Percentiles rank a stretch among this genome's conserved stretches.
Evolutionary conservation across 2,888 invertebrate genomes (phyloP).

Genomic region (Smittia sp.): DNA sequence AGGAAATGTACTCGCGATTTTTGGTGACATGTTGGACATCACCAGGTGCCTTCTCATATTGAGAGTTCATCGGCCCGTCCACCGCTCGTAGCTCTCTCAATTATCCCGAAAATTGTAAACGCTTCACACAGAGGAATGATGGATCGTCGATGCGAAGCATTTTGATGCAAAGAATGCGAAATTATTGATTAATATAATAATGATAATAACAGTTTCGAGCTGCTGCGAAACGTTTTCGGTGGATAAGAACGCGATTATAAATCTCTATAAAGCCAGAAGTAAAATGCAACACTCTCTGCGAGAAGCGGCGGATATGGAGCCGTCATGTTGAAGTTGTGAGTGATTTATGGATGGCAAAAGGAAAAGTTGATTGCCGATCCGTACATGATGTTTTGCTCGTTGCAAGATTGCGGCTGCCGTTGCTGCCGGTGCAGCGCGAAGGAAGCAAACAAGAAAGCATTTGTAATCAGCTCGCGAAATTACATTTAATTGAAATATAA

Average conservation of each 20-base stretch:
- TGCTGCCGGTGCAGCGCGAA: neutral
- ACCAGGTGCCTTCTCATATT: neutral
- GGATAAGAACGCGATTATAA: constrained; percentile 26
- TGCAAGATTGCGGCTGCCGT: neutral
- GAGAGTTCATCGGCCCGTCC: neutral
- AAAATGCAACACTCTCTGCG: constrained; percentile 21
- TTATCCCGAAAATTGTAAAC: too few relatives aligned
- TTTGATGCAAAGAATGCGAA: neutral
- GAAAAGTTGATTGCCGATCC: neutral
- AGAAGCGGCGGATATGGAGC: constrained; percentile 29
- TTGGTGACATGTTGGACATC: neutral
- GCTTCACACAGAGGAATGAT: neutral
- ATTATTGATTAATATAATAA: constrained; percentile 40
- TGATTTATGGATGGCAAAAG: constrained; percentile 36
- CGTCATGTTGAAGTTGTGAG: constrained; percentile 24
- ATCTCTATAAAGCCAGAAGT: constrained; percentile 39
- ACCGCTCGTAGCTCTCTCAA: neutral
- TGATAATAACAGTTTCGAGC: constrained; percentile 35
- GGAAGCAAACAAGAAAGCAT: constrained; percentile 13
- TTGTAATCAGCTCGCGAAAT: constrained; percentile 34
- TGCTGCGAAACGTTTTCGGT: neutral
- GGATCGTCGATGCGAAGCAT: neutral
- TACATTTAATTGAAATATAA: constrained; percentile 40
- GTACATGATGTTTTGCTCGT: constrained; percentile 5
- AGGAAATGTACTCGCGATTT: neutral